Evolutionary conservation across 2,888 invertebrate genomes (phyloP).

Genomic region (Ramazzottius varieornatus): DNA sequence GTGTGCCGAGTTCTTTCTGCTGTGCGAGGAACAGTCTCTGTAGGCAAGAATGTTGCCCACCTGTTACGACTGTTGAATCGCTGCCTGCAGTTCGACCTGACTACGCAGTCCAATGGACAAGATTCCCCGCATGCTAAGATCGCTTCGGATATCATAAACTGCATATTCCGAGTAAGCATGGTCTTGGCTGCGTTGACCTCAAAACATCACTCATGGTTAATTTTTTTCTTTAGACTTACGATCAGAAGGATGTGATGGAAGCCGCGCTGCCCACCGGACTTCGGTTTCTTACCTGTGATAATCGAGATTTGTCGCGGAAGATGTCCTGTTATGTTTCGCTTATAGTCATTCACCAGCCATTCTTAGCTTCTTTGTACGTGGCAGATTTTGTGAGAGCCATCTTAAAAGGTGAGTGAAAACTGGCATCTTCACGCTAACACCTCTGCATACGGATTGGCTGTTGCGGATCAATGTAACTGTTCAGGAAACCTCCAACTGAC

Average conservation of each 20-base stretch:
- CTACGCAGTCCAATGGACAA: slow-evolving; percentile 44
- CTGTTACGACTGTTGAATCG: slow-evolving; percentile 58
- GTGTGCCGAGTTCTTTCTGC: slow-evolving; percentile 67
- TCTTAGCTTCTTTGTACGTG: slow-evolving; percentile 46
- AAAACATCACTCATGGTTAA: neutral
- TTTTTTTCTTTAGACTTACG: slow-evolving; percentile 34
- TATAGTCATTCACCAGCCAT: slow-evolving; percentile 57
- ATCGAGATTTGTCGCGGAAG: slow-evolving; percentile 60
- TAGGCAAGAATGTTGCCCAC: slow-evolving; percentile 56
- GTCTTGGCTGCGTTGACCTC: too few species aligned
- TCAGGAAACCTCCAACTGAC: slow-evolving; percentile 62
- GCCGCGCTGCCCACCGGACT: slow-evolving; percentile 64
- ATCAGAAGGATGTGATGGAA: slow-evolving; percentile 46
- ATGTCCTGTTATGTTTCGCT: slow-evolving; percentile 70
- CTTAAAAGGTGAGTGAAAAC: slow-evolving; percentile 36
- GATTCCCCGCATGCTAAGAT: slow-evolving; percentile 90
- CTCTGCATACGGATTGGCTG: neutral
- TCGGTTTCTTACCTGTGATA: slow-evolving; percentile 64
- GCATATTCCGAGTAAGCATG: slow-evolving; percentile 74
- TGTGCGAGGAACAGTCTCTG: slow-evolving; percentile 55
- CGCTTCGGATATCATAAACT: slow-evolving; percentile 74
- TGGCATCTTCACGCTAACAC: neutral
- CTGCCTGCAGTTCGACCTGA: slow-evolving; percentile 61
- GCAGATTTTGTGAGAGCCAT: slow-evolving; percentile 70
- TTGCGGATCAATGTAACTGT: slow-evolving; percentile 13